Evolutionary conservation across 2,797 vertebrate species (phyloP), one percentile per base, ranked within the genome.

Genomic region (Merluccius polli): DNA sequence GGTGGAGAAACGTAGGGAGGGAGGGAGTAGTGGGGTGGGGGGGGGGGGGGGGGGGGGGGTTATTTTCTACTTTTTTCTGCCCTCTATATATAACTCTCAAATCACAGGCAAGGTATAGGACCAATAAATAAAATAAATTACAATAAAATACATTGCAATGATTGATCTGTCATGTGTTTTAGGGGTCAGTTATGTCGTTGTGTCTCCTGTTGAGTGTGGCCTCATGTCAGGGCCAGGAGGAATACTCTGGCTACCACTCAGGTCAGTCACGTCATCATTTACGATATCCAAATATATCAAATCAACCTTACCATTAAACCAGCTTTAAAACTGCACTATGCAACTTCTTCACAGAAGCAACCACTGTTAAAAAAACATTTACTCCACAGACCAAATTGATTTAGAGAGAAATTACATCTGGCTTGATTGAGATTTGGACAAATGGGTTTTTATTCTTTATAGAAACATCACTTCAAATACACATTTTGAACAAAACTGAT

Each of bases 211-310:
- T 93, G 73, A 90, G 83, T 33, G 71, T 82, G 48, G 44, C 82
- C 81, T 79, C 75, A 0, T 78, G 86, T 63, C 81, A 87, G 72
- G 85, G 89, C 52, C 91, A 95, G 83, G 88, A 93, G 0, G 91
- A 92, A 35, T 88, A 87, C 78, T 94, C 91, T 71, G 88, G 85
- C 81, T 72, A 86, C 71, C 84, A 90, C 76, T 95, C 93, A 91
- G 90, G 92, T 94, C 81, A 74, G 81, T 27, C 12, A 12, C 70
- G 1, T 4, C 18, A 38, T 6, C 6, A 59, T 59, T 59, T 24
- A 59, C 52, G 2, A n/a, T 52, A 24, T 59, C 6, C 21, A n/a
- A 10, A 59, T 59, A 59, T 10, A 21, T 65, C 24, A 65, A 65
- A 65, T 4, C 59, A 65, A 27, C 59, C 59, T 27, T 24, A 59